phyloP scores from a whole-genome alignment of 2,113 vertebrate genomes.

The Platanista minor region DNA sequence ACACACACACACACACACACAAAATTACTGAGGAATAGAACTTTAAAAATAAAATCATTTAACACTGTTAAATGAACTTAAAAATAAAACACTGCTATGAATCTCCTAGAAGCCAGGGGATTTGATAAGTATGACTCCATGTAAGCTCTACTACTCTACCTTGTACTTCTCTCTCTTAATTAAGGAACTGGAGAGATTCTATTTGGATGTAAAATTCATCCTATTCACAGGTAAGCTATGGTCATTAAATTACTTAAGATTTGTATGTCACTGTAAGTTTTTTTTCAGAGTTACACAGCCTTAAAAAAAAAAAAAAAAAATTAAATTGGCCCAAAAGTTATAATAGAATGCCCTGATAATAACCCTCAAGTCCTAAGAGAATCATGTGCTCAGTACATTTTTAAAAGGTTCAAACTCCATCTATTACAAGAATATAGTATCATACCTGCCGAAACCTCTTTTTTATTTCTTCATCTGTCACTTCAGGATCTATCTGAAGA shows the following conservation, averaged over 20 bases:
- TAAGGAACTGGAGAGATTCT: background rate
- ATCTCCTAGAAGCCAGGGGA: background rate
- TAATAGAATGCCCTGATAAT: background rate
- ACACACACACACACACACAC: too few species aligned
- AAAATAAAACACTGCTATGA: background rate
- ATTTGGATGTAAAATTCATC: slow-evolving; percentile 37
- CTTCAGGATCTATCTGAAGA: slow-evolving; percentile 96
- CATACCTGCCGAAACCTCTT: slow-evolving; percentile 96
- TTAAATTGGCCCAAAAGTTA: background rate
- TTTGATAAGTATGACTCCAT: background rate
- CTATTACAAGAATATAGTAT: background rate
- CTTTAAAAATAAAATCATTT: background rate
- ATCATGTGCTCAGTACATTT: background rate
- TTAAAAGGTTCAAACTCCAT: background rate
- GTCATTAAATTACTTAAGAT: background rate
- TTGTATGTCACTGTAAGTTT: background rate
- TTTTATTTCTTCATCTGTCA: slow-evolving; percentile 97
- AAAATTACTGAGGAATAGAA: background rate
- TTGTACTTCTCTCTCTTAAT: background rate
- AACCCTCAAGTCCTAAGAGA: slow-evolving; percentile 1
- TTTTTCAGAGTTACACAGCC: background rate
- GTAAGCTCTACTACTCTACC: background rate
- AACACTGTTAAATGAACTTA: background rate
- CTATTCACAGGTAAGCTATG: background rate
- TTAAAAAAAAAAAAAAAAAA: background rate